Evolutionary conservation across 1,140 invertebrate species (phyloP), one percentile per base, ranked within the genome.

Genomic region (Sarcophaga peregrina): DNA sequence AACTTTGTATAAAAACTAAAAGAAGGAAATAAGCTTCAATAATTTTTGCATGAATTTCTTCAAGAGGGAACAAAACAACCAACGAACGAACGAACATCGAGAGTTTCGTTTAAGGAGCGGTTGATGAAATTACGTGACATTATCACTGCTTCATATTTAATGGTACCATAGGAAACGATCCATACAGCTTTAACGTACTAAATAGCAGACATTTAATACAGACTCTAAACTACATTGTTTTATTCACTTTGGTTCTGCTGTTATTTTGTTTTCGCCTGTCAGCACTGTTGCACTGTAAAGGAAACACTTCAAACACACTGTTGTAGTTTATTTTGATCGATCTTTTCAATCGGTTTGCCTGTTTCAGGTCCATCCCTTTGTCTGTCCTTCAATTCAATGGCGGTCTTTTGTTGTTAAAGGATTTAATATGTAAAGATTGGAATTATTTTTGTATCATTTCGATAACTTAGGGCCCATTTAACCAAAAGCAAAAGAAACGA

Each of bases 11-110:
- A 37, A 37, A 37, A 37, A 37, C 1, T 37, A 37, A 37, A 37
- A 37, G 25, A 68, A 68, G 62, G 62, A 68, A 68, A 68, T 68
- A 68, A 68, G 62, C 62, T 68, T 68, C 15, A 68, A 68, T 68
- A 68, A 68, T 10, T 25, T 68, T 68, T 68, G 62, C 62, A 20
- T 20, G 17, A 17, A 68, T 68, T 20, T 68, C 62, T 68, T 68
- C 10, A 25, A 68, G n/a, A 62, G 13, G 9, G 9, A 52, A 52
- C 5, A 52, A 9, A 10, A n/a, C 5, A n/a, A 17, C 58, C 0
- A 17, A 62, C 8, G n/a, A 62, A 62, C n/a, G n/a, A n/a, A n/a
- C 8, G 15, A n/a, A 68, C 17, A 25, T 68, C 8, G n/a, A 25
- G 62, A 68, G 62, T 68, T 20, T 68, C 20, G 25, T 68, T 68